Evolutionary conservation across 1,140 invertebrate species (phyloP), one percentile per base, ranked within the genome.

Genomic region (Bombus sibiricus): DNA sequence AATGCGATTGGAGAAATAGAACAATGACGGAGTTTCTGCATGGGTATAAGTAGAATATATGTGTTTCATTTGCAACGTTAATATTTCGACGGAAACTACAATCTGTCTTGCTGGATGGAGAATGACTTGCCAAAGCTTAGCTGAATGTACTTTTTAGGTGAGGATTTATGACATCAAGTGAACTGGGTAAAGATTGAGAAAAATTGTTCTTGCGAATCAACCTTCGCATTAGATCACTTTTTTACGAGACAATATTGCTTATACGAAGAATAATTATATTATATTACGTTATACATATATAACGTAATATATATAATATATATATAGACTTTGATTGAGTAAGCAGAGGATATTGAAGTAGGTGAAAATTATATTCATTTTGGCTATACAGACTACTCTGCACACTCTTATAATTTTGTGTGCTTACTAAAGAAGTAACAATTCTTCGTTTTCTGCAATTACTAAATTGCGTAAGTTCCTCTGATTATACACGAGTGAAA

Each of bases 1-100:
- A 96, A 96, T 96, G 96, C 96, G 97, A 97, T 97, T 97, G 39
- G 12, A 28, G 39, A n/a, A 25, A 18, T 41, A 1, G 28, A 77
- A 41, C 64, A 34, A 39, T 2, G 28, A 32, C 9, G 15, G n/a
- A 12, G 34, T 32, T 34, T 72, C 41, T 72, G 47, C 79, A 39
- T 41, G 3, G 28, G 0, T 57, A 57, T 59, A 41, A 28, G 18
- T n/a, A 34, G 47, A 57, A n/a, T 4, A 72, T 71, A 57, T 22
- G 18, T 41, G 32, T 81, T 72, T 22, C 37, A 57, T 72, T 57
- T 72, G 22, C 18, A 80, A 57, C 66, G 43, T 28, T 39, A 39
- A 53, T 71, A 69, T 57, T 28, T 66, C 32, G 32, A 5, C 34
- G 28, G 25, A 34, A 22, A 79, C 15, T 41, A 3, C 18, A 18